Evolutionary conservation across 2,888 invertebrate species (phyloP), one percentile per base, ranked within the genome.

Genomic region (Athripsodes cinereus): DNA sequence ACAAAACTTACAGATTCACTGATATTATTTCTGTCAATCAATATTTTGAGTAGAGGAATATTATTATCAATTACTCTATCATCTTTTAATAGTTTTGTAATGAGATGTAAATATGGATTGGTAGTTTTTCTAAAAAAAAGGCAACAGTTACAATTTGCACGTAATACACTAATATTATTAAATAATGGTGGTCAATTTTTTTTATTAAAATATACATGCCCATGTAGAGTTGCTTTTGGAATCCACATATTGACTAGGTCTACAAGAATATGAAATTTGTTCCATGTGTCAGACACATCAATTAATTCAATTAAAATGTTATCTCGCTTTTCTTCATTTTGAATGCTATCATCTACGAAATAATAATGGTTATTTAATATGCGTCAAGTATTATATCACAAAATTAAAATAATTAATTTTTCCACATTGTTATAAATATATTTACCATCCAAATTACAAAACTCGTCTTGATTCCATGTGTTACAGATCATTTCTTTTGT

Each of bases 171-270:
- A n/a, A n/a, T n/a, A n/a, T n/a, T n/a, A n/a, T n/a, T n/a, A n/a
- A n/a, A n/a, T n/a, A n/a, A n/a, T n/a, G 31, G 11, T 31, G 11
- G 31, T 31, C 6, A 31, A 8, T 8, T 8, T 6, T 31, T 8
- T 31, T 31, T 8, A 40, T 2, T 13, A 40, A 40, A 13, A 40
- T 47, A 20, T 20, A 16, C 21, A 6, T 47, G 19, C 47, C 11
- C 21, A 8, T 47, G 11, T 5, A 20, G 13, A 20, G 47, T 20
- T 8, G 47, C 2, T 20, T 20, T 19, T 11, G 47, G 21, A 2
- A 77, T 76, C 78, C 78, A 78, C 67, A 74, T 75, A 50, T 66
- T 68, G 11, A 78, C 69, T 13, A 73, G 70, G 61, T 78, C 76
- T 1, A 73, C 73, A 0, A 78, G 69, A 48, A 74, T 72, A 64